Evolutionary conservation across 2,113 vertebrate species (phyloP).

Genomic region (Sterna hirundo): DNA sequence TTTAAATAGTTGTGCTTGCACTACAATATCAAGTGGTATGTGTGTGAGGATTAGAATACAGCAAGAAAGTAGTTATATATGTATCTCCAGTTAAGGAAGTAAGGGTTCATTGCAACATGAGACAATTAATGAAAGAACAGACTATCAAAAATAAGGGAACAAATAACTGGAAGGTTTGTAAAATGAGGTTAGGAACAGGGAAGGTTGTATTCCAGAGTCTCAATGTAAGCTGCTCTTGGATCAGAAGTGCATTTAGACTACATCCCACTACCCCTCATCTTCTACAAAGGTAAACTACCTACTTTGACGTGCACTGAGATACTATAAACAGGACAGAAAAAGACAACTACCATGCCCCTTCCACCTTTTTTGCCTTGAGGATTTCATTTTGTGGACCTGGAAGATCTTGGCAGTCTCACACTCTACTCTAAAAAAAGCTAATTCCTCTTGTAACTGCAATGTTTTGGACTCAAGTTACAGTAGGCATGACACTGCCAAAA

Average conservation of each 20-base stretch:
- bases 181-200: background rate
- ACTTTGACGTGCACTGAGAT: background rate
- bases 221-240: background rate
- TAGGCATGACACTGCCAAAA: background rate
- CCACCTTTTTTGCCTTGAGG: background rate
- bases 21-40: background rate
- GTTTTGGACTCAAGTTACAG: background rate
- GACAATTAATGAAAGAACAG: background rate
- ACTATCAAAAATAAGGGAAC: background rate
- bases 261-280: background rate
- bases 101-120: background rate
- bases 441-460: background rate
- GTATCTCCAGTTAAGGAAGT: background rate
- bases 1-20: background rate
- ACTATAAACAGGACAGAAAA: background rate
- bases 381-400: background rate
- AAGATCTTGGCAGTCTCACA: background rate
- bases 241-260: background rate
- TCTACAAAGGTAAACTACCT: background rate
- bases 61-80: background rate
- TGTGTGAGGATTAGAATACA: background rate
- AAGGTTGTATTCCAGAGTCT: background rate
- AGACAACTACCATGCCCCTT: background rate
- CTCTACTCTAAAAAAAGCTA: background rate
- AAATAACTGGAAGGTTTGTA: background rate